Conservation (phyloP, 2,888 invertebrate genomes). For the Ctenicera cuprea region DNA sequence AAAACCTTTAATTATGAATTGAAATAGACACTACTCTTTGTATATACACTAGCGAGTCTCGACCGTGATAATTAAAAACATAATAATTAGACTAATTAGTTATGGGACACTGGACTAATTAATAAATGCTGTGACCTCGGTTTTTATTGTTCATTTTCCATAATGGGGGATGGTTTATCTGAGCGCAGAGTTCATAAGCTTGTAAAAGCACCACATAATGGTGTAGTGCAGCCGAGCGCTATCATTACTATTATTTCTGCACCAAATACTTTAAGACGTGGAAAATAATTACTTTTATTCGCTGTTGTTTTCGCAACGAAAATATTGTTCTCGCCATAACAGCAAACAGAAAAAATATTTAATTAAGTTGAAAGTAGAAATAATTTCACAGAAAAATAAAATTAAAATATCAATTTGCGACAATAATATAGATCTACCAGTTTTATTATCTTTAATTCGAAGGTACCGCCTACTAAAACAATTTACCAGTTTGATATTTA, state of each 20-base stretch:
- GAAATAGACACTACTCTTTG: too few species aligned
- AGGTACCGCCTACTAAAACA: too few species aligned
- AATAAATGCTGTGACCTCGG: conserved; percentile 28
- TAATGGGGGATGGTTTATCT: conserved; percentile 35
- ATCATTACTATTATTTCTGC: conserved; percentile 41
- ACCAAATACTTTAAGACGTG: conserved; percentile 44
- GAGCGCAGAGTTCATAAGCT: conserved; percentile 25
- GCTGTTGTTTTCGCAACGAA: conserved; percentile 1
- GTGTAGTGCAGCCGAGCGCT: conserved; percentile 32
- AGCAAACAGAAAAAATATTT: too few species aligned
- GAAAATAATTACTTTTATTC: conserved; percentile 43
- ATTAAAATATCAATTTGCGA: too few species aligned
- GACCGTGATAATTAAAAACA: conserved; percentile 26
- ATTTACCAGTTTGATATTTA: too few species aligned
- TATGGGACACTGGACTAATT: conserved; percentile 26
- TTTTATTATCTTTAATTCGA: too few species aligned
- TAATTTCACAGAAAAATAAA: too few species aligned
- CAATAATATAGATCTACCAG: too few species aligned
- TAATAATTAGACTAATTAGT: conserved; percentile 35
- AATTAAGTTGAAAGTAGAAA: too few species aligned
- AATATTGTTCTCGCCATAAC: not conserved
- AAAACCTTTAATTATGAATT: too few species aligned
- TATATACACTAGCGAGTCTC: not conserved
- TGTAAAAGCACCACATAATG: conserved; percentile 34
- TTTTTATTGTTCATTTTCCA: conserved; percentile 38